Percentiles rank a stretch among this genome's conserved stretches.
phyloP scores from a whole-genome alignment of 2,797 vertebrate species.

The Gila robusta region DNA sequence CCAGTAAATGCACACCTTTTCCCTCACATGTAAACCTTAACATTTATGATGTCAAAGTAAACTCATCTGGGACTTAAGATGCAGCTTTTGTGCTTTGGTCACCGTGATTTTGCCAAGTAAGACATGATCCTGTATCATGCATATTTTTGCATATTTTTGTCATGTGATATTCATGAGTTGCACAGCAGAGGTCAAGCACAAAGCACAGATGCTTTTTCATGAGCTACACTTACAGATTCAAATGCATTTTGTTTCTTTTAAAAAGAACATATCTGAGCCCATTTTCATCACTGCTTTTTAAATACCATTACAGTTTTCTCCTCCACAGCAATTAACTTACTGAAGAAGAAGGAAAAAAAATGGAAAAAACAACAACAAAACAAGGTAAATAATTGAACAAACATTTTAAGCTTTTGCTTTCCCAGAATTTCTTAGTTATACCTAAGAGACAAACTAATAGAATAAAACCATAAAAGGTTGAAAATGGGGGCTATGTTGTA shows the following conservation, averaged over 20 bases:
- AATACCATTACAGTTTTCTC: background rate
- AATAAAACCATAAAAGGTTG: slow-evolving; percentile 56
- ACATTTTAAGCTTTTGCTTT: slow-evolving; percentile 35
- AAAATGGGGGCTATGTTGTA: slow-evolving; percentile 54
- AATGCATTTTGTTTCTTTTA: background rate
- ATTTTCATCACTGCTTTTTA: slow-evolving; percentile 1
- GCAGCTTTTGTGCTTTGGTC: too few species aligned
- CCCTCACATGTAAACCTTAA: background rate
- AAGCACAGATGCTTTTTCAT: background rate
- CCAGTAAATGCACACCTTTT: background rate
- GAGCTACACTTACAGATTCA: background rate
- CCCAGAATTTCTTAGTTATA: background rate
- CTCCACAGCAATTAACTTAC: slow-evolving; percentile 3
- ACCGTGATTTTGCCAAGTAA: too few species aligned
- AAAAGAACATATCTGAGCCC: background rate
- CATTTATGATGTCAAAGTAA: background rate
- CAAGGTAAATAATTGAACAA: slow-evolving; percentile 5
- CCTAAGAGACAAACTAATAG: slow-evolving; percentile 57
- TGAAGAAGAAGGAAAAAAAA: background rate
- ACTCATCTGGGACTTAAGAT: too few species aligned
- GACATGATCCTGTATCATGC: too few species aligned
- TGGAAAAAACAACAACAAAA: background rate
- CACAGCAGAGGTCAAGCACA: background rate
- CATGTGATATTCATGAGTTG: background rate
- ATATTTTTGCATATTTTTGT: background rate